phyloP scores from a whole-genome alignment of 2,113 vertebrate species.

The Copsychus sechellarum region DNA sequence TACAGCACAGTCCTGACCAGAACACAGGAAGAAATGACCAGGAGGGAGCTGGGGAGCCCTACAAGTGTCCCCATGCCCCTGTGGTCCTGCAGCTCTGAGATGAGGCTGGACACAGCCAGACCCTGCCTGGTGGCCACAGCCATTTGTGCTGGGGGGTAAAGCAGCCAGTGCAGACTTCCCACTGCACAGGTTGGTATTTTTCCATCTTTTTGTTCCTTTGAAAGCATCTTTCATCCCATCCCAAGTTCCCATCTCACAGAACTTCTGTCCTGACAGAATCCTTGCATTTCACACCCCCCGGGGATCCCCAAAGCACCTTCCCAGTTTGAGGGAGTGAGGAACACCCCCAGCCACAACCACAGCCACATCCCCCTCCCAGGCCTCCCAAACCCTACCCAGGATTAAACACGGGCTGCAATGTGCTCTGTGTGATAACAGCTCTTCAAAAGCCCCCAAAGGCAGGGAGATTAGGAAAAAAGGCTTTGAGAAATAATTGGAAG shows the following conservation, averaged over 20 bases:
- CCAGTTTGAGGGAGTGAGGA: not conserved
- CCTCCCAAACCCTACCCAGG: not conserved
- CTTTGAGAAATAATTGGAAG: conserved; percentile 58
- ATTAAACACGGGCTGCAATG: not conserved
- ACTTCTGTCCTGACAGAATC: not conserved
- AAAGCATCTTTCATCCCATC: not conserved
- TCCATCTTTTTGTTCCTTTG: not conserved
- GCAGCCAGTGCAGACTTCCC: not conserved
- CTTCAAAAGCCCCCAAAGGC: not conserved
- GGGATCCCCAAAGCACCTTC: not conserved
- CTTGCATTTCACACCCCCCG: accelerated
- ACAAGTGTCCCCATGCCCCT: accelerated
- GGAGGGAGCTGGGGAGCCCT: not conserved
- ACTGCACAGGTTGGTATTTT: not conserved
- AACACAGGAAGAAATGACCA: not conserved
- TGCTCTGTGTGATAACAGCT: not conserved
- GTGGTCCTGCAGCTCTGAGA: not conserved
- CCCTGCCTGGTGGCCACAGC: not conserved
- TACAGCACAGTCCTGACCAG: accelerated
- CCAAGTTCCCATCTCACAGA: not conserved
- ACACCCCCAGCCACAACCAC: not conserved
- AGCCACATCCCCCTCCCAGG: not conserved
- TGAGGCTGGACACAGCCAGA: not conserved
- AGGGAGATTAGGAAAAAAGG: not conserved
- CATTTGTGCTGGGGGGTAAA: not conserved